Evolutionary conservation across 2,113 vertebrate species (phyloP).

Genomic region (Periophthalmodon schlosseri): DNA sequence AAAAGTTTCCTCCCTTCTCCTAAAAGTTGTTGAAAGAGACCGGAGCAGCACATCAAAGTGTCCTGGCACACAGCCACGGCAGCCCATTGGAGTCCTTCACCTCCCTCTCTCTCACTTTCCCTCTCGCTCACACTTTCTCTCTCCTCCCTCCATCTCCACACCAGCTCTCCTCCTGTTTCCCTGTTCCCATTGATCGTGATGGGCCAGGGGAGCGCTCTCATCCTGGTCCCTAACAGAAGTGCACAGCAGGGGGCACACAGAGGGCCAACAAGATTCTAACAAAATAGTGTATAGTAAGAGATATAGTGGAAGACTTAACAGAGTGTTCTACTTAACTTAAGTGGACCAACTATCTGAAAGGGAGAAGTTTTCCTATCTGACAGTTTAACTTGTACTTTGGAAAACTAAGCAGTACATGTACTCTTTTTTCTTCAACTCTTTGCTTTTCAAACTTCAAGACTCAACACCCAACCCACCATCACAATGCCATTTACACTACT

Average conservation of each 20-base stretch:
- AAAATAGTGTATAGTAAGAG: conserved; percentile 3
- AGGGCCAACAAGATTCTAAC: conserved; percentile 21
- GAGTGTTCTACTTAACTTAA: no score
- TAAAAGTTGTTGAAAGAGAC: conserved; percentile 75
- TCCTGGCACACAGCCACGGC: conserved; percentile 71
- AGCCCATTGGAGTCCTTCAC: conserved; percentile 71
- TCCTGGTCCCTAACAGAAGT: conserved; percentile 42
- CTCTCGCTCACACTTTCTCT: conserved; percentile 7
- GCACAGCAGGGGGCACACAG: conserved; percentile 35
- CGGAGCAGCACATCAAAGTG: conserved; percentile 72
- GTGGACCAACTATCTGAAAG: no score
- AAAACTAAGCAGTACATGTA: no score
- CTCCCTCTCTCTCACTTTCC: conserved; percentile 34
- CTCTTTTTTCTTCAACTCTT: no score
- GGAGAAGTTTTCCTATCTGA: no score
- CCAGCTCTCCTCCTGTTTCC: conserved; percentile 10
- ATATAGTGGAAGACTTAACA: background rate
- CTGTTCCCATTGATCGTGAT: conserved; percentile 58
- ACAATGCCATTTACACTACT: no score
- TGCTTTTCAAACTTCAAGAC: no score
- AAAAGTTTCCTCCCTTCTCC: conserved; percentile 64
- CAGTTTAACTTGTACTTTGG: no score
- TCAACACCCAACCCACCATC: no score
- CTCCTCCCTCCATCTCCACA: conserved; percentile 3
- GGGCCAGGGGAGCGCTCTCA: conserved; percentile 56